Evolutionary conservation across 2,888 invertebrate species (phyloP).

Genomic region (Drosophila mulleri): DNA sequence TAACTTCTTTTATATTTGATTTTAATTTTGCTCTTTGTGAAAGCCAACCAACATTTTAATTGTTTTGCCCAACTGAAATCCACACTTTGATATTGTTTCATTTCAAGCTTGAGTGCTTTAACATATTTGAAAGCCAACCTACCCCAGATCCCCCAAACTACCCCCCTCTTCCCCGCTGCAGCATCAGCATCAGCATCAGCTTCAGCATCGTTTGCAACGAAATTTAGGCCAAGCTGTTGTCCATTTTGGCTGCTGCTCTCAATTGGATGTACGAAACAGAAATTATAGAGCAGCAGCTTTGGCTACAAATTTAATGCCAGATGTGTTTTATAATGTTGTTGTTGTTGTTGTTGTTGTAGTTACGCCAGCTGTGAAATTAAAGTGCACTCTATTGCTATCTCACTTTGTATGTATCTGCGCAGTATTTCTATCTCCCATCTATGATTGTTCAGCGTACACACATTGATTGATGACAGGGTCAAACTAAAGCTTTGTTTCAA

Average conservation of each 20-base stretch:
- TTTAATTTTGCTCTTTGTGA: neutral
- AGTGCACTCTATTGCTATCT: constrained; percentile 7
- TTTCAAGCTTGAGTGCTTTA: constrained; percentile 22
- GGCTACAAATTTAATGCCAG: constrained; percentile 43
- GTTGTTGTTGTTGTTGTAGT: constrained; percentile 1
- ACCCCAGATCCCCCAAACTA: neutral
- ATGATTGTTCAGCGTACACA: neutral
- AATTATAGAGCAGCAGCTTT: constrained; percentile 30
- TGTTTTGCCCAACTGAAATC: constrained; percentile 19
- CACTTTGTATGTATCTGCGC: neutral
- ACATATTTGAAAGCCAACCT: neutral
- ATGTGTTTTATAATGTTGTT: constrained; percentile 25
- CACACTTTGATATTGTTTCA: constrained; percentile 20
- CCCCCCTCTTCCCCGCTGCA: neutral
- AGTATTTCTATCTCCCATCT: constrained; percentile 5
- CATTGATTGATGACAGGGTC: constrained; percentile 46
- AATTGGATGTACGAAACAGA: constrained; percentile 38
- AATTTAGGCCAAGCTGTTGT: constrained; percentile 48
- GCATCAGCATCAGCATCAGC: no score
- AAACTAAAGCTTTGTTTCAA: constrained; percentile 19
- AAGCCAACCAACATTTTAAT: constrained; percentile 3
- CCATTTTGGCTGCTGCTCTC: constrained; percentile 28
- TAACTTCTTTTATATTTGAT: neutral
- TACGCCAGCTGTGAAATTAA: constrained; percentile 26
- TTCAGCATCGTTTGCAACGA: neutral